Evolutionary conservation across 2,113 vertebrate genomes (phyloP), one percentile per base, ranked within the genome.

Genomic region (Nothocercus julius): DNA sequence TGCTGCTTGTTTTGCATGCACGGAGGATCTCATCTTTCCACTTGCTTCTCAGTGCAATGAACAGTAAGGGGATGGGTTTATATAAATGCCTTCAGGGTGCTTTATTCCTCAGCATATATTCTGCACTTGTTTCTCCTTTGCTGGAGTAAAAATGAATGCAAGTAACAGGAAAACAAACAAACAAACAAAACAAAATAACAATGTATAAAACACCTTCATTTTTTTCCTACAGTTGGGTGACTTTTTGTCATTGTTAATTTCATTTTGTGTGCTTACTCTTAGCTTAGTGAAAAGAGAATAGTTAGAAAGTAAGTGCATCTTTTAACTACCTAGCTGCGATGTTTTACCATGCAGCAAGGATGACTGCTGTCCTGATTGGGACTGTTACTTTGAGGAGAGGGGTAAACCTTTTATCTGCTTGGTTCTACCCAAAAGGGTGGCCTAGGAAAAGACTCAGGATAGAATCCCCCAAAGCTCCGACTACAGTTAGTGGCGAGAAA

Each of bases 11-110:
- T 95, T 87, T 82, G 66, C 38, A 11, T 77, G 89, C 6, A 3
- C 54, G 38, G 86, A 93, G 85, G 81, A 95, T 91, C 91, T 74
- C 95, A 85, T 91, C 87, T 97, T 93, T 95, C 90, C 44, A 34
- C 81, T 70, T 67, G 74, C 64, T 90, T 30, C 64, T 76, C 73
- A 45, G 82, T 45, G 88, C 78, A 90, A 74, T 87, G 82, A 89
- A 78, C 69, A 58, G n/a, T 70, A 76, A 96, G 82, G 90, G 90
- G 68, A 81, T 80, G 92, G 82, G 76, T 90, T 95, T 88, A 62
- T 36, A 59, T 13, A 54, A 86, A 79, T 82, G 92, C 91, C 95
- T 78, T 87, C 22, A 22, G 91, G 93, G 83, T 93, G 59, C 42
- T 94, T 83, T 67, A 67, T 27, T 77, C 49, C 42, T 44, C 67